Base-by-base conservation (phyloP, 2,888 invertebrate species). In the Ypsolopha sequella region DNA sequence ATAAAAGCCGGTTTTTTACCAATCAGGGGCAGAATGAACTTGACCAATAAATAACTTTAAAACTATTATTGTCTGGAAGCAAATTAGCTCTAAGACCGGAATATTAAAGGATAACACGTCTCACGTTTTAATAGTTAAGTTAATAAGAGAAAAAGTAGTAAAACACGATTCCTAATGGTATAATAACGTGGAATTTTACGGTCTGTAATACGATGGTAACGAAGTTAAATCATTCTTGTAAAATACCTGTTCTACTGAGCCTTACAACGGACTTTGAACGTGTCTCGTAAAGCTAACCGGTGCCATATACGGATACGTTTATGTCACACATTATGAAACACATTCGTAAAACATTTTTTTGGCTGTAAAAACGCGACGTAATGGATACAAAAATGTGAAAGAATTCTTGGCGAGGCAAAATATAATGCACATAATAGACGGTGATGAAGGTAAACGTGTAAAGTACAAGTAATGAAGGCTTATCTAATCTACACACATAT, bases 221-320 rank as follows among this genome's bases (percentile, higher is more conserved):
- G 69, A 66, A 63, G 63, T 68, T 65, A 72, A 71, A 68, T 60
- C 64, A 64, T 70, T 70, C 54, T 66, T 63, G 60, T 64, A 59
- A 63, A 63, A 57, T 59, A 52, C 61, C 55, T 41, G 41, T 13
- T 36, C 14, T 46, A 46, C 47, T 7, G 47, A 35, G 47, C 45
- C 33, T 36, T 11, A 39, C 11, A n/a, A 39, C 39, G 39, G 11
- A 39, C 9, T 39, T 11, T 11, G 24, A 43, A 49, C 49, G 49
- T 41, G 49, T 33, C 39, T 49, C 49, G 41, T 49, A 6, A 58
- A 59, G 58, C 56, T 56, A 58, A 52, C 55, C 55, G 57, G 60
- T 56, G 57, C 65, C 64, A 60, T 67, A 57, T 63, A 56, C n/a
- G 52, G 54, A 36, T 38, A 41, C 41, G 52, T 54, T 54, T 54